These are phyloP conservation scores for Sebastes wilsoni DNA, from an alignment of 2,797 vertebrate species.

Conservation along the genomic window DNA sequence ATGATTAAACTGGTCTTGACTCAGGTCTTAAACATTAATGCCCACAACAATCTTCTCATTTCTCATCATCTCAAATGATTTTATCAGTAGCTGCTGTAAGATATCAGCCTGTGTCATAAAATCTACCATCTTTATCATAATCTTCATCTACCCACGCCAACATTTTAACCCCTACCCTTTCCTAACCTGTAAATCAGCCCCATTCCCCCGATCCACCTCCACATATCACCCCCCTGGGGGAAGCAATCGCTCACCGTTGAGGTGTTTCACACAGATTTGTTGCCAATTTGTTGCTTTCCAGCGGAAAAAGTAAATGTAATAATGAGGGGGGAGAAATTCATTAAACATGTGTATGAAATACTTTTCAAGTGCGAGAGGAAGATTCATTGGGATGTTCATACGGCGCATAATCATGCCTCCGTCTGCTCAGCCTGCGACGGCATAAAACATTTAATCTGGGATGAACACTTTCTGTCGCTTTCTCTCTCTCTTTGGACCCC, in stretches of 20 bases:
- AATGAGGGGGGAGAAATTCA: slow-evolving; percentile 74
- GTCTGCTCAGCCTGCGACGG: slow-evolving; percentile 81
- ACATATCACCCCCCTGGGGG: slow-evolving; percentile 36
- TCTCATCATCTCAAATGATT: neutral
- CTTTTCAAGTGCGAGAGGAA: slow-evolving; percentile 71
- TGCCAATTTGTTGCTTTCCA: slow-evolving; percentile 74
- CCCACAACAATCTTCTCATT: neutral
- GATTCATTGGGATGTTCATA: slow-evolving; percentile 76
- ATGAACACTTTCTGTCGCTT: slow-evolving; percentile 81
- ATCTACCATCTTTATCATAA: slow-evolving; percentile 23
- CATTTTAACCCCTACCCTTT: slow-evolving; percentile 29
- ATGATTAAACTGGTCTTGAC: neutral
- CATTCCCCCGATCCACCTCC: slow-evolving; percentile 11
- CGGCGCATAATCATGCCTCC: slow-evolving; percentile 82
- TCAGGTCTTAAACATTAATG: neutral
- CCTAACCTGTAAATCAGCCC: slow-evolving; percentile 32
- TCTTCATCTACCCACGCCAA: slow-evolving; percentile 1
- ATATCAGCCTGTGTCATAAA: slow-evolving; percentile 4
- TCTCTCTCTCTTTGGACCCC: slow-evolving; percentile 51
- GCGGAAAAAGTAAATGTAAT: slow-evolving; percentile 72
- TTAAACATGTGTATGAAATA: slow-evolving; percentile 75
- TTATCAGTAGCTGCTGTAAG: slow-evolving; percentile 14
- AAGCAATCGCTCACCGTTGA: slow-evolving; percentile 43
- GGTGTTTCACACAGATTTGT: slow-evolving; percentile 68
- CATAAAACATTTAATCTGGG: slow-evolving; percentile 90